These are phyloP conservation scores for Chaetodon auriga DNA, from an alignment of 2,113 vertebrate species.

Conservation along the genomic window DNA sequence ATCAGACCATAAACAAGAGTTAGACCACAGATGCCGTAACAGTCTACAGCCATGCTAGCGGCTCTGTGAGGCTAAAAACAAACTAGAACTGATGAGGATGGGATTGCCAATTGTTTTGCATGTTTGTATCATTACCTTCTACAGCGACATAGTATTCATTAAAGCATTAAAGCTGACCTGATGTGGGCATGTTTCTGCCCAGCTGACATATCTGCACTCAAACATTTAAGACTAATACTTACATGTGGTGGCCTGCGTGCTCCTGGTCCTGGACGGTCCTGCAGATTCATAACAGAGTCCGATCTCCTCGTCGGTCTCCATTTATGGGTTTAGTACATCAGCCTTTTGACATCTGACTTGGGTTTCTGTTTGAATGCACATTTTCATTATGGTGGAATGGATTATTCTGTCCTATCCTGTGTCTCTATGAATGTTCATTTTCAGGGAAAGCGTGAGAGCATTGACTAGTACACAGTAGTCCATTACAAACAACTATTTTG, in stretches of 20 bases:
- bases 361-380: constrained; percentile 23
- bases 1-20: neutral
- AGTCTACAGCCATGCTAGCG: neutral
- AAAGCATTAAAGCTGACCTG: neutral
- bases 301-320: neutral
- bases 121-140: neutral
- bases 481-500: neutral
- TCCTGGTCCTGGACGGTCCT: constrained; percentile 3
- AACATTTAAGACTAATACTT: constrained; percentile 3
- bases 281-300: constrained; percentile 21
- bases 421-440: constrained; percentile 15
- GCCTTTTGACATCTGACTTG: constrained; percentile 38
- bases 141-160: neutral
- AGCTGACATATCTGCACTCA: neutral
- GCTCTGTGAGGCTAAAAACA: neutral
- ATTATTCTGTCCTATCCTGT: constrained; percentile 22
- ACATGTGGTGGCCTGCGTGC: constrained; percentile 13
- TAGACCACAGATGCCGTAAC: neutral
- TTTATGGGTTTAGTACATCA: constrained; percentile 18
- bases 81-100: neutral
- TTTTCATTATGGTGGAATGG: constrained; percentile 24
- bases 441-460: neutral
- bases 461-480: too few relatives aligned
- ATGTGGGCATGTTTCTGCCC: neutral
- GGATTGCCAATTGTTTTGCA: neutral